Percentiles rank a stretch among this genome's conserved stretches.
phyloP scores from a whole-genome alignment of 2,113 vertebrate species.

The Scatophagus argus region DNA sequence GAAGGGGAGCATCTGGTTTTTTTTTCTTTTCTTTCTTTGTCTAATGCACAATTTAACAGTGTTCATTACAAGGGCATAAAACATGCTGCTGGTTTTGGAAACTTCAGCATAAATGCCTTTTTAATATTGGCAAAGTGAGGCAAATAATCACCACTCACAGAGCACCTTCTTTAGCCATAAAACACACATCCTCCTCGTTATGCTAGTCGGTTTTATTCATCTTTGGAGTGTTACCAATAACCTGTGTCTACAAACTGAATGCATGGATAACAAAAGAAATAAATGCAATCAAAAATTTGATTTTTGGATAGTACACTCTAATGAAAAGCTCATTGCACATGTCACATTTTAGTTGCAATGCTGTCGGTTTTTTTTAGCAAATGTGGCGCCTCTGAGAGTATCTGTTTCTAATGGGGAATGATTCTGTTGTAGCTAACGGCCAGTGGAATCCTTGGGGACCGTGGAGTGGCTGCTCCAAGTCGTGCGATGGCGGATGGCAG shows the following conservation, averaged over 20 bases:
- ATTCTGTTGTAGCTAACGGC: slow-evolving; percentile 90
- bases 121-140: slow-evolving; percentile 71
- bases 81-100: slow-evolving; percentile 68
- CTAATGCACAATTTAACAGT: slow-evolving; percentile 76
- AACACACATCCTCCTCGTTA: slow-evolving; percentile 55
- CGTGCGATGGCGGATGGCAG: slow-evolving; percentile 97
- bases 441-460: slow-evolving; percentile 99
- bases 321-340: slow-evolving; percentile 6
- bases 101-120: slow-evolving; percentile 75
- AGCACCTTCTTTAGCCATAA: slow-evolving; percentile 52
- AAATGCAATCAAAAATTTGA: slow-evolving; percentile 33
- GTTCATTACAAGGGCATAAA: slow-evolving; percentile 82
- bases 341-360: not conserved
- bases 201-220: slow-evolving; percentile 36
- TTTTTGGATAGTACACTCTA: slow-evolving; percentile 33
- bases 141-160: slow-evolving; percentile 56
- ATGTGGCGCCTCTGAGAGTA: not conserved
- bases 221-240: slow-evolving; percentile 29
- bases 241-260: slow-evolving; percentile 22
- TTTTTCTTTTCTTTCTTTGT: too few species aligned
- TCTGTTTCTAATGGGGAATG: slow-evolving; percentile 37
- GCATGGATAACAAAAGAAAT: not conserved
- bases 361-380: not conserved
- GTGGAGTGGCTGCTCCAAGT: slow-evolving; percentile 98
- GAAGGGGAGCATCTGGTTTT: slow-evolving; percentile 73